A percentile compares a stretch with the other conserved stretches of the same genome.
Conservation (phyloP, 2,797 vertebrate species). For the Mustela erminea region DNA sequence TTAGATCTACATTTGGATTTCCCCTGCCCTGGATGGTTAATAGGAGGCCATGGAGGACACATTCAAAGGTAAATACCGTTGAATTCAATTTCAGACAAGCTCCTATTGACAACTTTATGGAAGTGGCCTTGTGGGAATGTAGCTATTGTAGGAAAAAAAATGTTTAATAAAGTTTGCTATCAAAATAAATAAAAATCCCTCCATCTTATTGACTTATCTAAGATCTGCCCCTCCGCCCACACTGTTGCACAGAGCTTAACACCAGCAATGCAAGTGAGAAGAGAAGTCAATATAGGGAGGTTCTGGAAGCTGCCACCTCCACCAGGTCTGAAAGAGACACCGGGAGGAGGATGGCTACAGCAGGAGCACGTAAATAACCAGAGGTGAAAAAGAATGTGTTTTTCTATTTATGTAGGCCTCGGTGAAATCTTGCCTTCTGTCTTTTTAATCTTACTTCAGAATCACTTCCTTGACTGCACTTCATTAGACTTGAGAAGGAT, state of each 20-base stretch:
- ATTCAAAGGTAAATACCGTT: slow-evolving; percentile 63
- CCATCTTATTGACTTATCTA: slow-evolving; percentile 58
- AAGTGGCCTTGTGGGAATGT: slow-evolving; percentile 43
- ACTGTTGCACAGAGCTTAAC: slow-evolving; percentile 11
- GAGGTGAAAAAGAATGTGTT: slow-evolving; percentile 2
- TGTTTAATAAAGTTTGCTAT: slow-evolving; percentile 66
- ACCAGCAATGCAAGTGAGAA: slow-evolving; percentile 58
- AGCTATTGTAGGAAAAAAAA: slow-evolving; percentile 60
- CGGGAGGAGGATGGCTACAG: neutral
- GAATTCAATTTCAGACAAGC: slow-evolving; percentile 68
- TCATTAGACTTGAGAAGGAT: slow-evolving; percentile 51
- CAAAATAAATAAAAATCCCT: slow-evolving; percentile 53
- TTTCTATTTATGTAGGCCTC: slow-evolving; percentile 42
- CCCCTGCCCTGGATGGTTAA: neutral
- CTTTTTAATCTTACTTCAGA: neutral
- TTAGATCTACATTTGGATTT: slow-evolving; percentile 58
- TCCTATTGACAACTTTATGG: slow-evolving; percentile 2
- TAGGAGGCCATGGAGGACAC: neutral
- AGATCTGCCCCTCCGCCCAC: neutral
- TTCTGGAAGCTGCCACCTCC: slow-evolving; percentile 2
- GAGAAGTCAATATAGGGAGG: slow-evolving; percentile 1
- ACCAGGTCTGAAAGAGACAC: neutral
- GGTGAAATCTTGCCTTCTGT: slow-evolving; percentile 34
- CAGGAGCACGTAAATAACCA: slow-evolving; percentile 16
- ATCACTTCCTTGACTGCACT: slow-evolving; percentile 11